These are phyloP conservation scores for Cyprinodon variegatus DNA, from an alignment of 2,113 vertebrate species.

Conservation along the genomic window DNA sequence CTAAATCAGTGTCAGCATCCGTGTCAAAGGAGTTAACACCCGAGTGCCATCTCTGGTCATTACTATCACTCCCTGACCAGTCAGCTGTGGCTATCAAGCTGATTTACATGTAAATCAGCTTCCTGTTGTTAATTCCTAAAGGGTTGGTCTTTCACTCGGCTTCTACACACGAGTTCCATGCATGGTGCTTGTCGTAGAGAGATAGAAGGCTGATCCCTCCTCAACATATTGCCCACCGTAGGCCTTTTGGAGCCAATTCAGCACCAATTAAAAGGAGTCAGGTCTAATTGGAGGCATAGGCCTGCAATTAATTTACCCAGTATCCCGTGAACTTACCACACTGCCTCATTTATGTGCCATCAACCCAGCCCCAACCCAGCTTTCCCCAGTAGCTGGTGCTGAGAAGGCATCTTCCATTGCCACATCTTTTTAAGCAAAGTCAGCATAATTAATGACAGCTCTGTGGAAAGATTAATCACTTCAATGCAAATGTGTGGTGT, in stretches of 20 bases:
- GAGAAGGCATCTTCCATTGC: slow-evolving; percentile 66
- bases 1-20: slow-evolving; percentile 35
- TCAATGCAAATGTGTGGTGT: slow-evolving; percentile 37
- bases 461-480: slow-evolving; percentile 73
- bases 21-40: slow-evolving; percentile 46
- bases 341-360: slow-evolving; percentile 50
- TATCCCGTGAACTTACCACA: slow-evolving; percentile 64
- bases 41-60: slow-evolving; percentile 61
- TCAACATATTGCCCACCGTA: slow-evolving; percentile 57
- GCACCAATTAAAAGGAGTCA: slow-evolving; percentile 76
- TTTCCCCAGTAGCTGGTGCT: slow-evolving; percentile 53
- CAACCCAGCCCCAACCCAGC: slow-evolving; percentile 36
- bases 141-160: slow-evolving; percentile 60
- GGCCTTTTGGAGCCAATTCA: slow-evolving; percentile 75
- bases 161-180: slow-evolving; percentile 28
- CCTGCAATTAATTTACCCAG: slow-evolving; percentile 78
- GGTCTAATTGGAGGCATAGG: slow-evolving; percentile 78
- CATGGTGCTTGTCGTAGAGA: slow-evolving; percentile 29
- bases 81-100: slow-evolving; percentile 73
- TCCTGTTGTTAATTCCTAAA: slow-evolving; percentile 71
- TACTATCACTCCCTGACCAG: slow-evolving; percentile 66
- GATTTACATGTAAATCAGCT: slow-evolving; percentile 79
- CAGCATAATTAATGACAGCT: slow-evolving; percentile 76
- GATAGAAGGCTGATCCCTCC: slow-evolving; percentile 18
- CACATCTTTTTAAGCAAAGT: slow-evolving; percentile 61